Conservation (phyloP, 2,797 vertebrate genomes). For the Pseudochromis fuscus region DNA sequence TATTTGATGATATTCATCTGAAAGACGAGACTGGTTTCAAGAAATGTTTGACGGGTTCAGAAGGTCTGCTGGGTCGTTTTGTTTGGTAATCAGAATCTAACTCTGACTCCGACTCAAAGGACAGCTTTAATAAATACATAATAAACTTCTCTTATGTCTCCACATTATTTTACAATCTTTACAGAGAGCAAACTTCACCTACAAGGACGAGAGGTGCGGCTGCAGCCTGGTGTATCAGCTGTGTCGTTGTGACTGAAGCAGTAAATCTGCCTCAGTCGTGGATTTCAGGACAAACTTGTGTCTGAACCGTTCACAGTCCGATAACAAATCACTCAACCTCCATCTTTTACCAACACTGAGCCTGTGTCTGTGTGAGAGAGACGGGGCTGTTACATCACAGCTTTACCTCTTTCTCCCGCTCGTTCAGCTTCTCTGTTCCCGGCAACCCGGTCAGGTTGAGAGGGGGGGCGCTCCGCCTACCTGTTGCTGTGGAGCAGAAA, state of each 20-base stretch:
- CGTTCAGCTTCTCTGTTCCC: conserved; percentile 97
- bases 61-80: too few relatives aligned
- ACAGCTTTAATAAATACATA: too few relatives aligned
- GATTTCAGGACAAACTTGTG: too few relatives aligned
- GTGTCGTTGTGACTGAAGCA: neutral
- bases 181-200: neutral
- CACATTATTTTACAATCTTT: neutral
- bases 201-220: neutral
- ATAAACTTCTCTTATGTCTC: neutral
- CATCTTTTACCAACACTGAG: too few relatives aligned
- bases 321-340: neutral
- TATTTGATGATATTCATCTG: too few relatives aligned
- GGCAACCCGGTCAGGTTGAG: conserved; percentile 97
- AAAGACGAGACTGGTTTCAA: too few relatives aligned
- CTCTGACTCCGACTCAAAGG: too few relatives aligned
- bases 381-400: too few relatives aligned
- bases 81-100: too few relatives aligned
- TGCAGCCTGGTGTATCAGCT: neutral
- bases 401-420: conserved; percentile 97
- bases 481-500: conserved; percentile 77
- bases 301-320: neutral
- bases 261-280: neutral
- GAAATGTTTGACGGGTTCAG: too few relatives aligned
- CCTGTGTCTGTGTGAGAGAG: conserved; percentile 2
- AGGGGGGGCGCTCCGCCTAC: conserved; percentile 94